These are phyloP conservation scores for Ichneumon xanthorius DNA, from an alignment of 2,888 invertebrate genomes.

Conservation along the genomic window DNA sequence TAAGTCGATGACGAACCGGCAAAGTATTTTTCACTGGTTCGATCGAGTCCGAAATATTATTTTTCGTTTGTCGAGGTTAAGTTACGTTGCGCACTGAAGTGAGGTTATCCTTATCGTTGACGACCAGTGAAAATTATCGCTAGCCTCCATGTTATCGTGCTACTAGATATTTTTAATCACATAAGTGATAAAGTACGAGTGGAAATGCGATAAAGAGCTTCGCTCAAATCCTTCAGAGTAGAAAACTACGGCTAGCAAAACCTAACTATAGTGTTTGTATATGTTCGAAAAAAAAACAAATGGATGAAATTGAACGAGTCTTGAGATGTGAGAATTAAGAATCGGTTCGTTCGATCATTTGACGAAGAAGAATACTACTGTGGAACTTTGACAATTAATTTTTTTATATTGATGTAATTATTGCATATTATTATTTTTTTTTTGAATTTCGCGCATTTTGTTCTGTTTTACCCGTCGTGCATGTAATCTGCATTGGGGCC, in stretches of 20 bases:
- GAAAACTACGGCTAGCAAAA: not conserved
- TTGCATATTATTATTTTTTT: not conserved
- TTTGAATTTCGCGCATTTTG: not conserved
- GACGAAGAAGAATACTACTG: not conserved
- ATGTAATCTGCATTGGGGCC: too few species aligned
- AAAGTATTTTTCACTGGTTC: not conserved
- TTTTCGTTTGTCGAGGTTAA: not conserved
- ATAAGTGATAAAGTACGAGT: too few species aligned
- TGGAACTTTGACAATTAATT: not conserved
- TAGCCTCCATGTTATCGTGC: not conserved
- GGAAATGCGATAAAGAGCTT: not conserved
- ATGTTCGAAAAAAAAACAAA: not conserved
- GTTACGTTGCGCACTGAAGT: not conserved
- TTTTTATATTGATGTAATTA: not conserved
- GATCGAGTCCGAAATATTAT: not conserved
- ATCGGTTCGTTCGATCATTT: not conserved
- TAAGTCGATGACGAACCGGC: not conserved
- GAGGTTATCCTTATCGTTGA: not conserved
- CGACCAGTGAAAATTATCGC: not conserved
- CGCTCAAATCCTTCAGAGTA: not conserved
- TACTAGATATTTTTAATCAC: too few species aligned
- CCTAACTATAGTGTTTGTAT: not conserved
- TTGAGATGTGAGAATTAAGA: not conserved
- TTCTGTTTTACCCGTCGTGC: too few species aligned
- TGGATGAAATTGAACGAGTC: not conserved